Conservation (phyloP, 23 tunicate genomes). For the Styela clava region DNA sequence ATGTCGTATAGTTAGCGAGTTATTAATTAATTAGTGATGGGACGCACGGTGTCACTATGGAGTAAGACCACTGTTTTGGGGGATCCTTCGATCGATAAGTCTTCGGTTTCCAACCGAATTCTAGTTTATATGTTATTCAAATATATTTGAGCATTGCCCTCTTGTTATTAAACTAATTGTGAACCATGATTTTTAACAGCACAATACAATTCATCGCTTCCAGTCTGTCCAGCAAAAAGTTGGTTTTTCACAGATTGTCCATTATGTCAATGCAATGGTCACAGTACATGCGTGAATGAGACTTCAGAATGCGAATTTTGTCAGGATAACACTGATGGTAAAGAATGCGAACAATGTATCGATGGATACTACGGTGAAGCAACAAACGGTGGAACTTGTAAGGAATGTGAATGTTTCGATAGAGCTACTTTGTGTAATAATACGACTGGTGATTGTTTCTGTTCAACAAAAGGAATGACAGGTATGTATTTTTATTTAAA, state of each 20-base stretch:
- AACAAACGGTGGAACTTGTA: constrained; percentile 70
- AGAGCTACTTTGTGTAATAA: constrained; percentile 53
- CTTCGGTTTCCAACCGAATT: no score
- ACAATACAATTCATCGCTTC: neutral
- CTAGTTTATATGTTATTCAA: no score
- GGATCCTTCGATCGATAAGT: no score
- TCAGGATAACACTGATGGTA: constrained; percentile 58
- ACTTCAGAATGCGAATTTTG: constrained; percentile 41
- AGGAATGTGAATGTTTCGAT: constrained; percentile 53
- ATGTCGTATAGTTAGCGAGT: no score
- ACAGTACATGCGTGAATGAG: constrained; percentile 56
- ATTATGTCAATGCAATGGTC: constrained; percentile 90
- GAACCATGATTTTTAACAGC: no score
- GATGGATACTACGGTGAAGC: constrained; percentile 75
- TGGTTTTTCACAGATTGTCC: constrained; percentile 83
- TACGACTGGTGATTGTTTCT: constrained; percentile 60
- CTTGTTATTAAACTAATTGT: no score
- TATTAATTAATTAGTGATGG: no score
- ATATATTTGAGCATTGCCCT: no score
- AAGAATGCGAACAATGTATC: constrained; percentile 52
- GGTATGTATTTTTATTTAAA: constrained; percentile 30
- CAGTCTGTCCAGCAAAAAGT: constrained; percentile 33
- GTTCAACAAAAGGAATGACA: constrained; percentile 62
- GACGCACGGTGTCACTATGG: no score
- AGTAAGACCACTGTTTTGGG: no score